phyloP scores from a whole-genome alignment of 2,797 vertebrate genomes.

The Galagoides demidoff region DNA sequence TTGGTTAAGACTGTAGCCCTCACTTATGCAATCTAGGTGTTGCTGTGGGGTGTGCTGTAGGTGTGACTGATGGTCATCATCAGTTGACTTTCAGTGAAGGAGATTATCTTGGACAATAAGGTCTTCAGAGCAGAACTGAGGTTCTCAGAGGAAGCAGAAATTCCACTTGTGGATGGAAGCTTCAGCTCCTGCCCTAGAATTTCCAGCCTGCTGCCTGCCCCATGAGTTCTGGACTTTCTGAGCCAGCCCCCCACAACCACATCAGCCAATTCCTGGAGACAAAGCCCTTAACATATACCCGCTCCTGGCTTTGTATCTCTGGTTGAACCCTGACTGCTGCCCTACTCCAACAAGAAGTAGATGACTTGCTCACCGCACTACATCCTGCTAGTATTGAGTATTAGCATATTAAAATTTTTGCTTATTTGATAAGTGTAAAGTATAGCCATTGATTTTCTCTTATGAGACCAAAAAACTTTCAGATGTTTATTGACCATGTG shows the following conservation, averaged over 20 bases:
- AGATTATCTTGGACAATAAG: background rate
- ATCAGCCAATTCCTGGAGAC: background rate
- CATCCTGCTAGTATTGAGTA: accelerated
- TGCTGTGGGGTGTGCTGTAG: background rate
- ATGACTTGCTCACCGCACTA: accelerated
- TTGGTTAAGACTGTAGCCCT: background rate
- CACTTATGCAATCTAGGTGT: background rate
- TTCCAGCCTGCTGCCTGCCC: background rate
- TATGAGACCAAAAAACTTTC: background rate
- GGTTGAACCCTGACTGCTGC: background rate
- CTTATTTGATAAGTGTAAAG: background rate
- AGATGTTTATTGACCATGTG: background rate
- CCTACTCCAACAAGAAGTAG: background rate
- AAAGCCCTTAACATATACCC: background rate
- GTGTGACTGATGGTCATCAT: background rate
- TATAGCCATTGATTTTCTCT: background rate
- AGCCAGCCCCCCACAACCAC: background rate
- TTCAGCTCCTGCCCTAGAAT: background rate
- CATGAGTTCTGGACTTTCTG: accelerated
- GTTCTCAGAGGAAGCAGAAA: background rate
- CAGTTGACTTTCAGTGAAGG: background rate
- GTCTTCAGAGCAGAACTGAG: background rate
- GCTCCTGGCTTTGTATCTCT: too few relatives aligned
- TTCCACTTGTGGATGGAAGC: background rate
- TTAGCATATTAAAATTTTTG: background rate